A percentile compares a stretch with the other conserved stretches of the same genome.
Conservation (phyloP, 2,888 invertebrate genomes). For the Rhabditoides inermis region DNA sequence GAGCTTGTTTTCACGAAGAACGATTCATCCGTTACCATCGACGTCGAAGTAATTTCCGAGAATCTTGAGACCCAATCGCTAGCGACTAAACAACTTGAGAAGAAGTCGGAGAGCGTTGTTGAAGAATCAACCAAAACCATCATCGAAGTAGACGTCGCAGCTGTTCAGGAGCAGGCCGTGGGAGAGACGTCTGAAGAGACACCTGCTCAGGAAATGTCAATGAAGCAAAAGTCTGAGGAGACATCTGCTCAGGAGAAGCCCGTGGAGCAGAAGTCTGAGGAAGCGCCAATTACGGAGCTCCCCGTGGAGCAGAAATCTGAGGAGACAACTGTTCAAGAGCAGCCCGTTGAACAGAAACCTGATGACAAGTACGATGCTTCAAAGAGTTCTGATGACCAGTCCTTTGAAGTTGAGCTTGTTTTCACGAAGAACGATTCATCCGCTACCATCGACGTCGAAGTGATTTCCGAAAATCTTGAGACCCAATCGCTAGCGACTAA, state of each 20-base stretch:
- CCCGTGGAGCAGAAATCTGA: not conserved
- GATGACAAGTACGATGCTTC: constrained; percentile 3
- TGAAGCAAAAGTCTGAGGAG: not conserved
- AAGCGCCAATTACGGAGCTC: not conserved
- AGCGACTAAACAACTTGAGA: no score
- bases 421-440: constrained; percentile 5
- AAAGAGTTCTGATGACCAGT: no score
- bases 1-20: constrained; percentile 7
- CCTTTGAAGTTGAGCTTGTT: constrained; percentile 4
- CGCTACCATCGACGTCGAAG: constrained; percentile 11
- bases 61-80: constrained; percentile 3
- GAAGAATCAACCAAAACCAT: not conserved
- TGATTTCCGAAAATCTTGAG: constrained; percentile 7
- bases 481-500: no score
- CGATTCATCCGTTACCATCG: constrained; percentile 5
- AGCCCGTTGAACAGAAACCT: not conserved
- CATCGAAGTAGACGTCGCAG: no score
- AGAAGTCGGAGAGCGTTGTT: no score
- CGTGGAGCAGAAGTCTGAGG: no score
- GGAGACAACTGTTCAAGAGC: constrained; percentile 1
- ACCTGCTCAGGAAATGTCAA: constrained; percentile 7
- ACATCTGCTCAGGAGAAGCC: no score
- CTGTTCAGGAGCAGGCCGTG: constrained; percentile 6
- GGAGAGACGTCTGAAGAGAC: no score
- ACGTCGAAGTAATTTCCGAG: constrained; percentile 11